Conservation (phyloP, 2,888 invertebrate genomes). For the Latrodectus hesperus region DNA sequence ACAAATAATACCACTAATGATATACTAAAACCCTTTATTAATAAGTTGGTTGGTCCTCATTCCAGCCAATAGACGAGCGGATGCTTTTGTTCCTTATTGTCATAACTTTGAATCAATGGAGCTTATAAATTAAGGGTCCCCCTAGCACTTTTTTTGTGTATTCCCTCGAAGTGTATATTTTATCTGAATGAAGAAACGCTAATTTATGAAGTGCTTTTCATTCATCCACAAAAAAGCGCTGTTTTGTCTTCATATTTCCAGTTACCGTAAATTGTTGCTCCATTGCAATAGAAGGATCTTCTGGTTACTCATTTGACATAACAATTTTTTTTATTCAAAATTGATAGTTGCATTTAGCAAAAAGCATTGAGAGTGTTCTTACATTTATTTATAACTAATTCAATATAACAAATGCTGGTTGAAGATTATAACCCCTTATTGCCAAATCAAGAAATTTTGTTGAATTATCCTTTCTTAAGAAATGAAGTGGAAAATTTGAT, state of each 20-base stretch:
- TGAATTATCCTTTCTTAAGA: no score
- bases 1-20: conserved; percentile 66
- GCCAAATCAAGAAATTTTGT: no score
- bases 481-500: no score
- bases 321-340: no score
- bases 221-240: neutral
- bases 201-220: neutral
- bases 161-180: neutral
- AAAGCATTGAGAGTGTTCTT: no score
- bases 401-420: no score
- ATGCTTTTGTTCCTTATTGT: conserved; percentile 8
- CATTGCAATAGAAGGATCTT: no score
- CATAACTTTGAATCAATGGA: conserved; percentile 30
- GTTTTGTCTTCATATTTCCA: conserved; percentile 16
- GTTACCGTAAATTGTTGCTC: neutral
- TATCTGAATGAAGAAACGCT: neutral
- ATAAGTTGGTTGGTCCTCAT: conserved; percentile 58
- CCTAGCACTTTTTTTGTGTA: neutral
- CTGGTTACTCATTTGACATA: no score
- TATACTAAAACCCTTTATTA: conserved; percentile 68
- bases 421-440: no score
- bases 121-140: neutral
- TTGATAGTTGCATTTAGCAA: no score
- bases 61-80: conserved; percentile 35
- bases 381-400: no score